phyloP scores from a whole-genome alignment of 2,888 invertebrate species.

The Eupeodes luniger region DNA sequence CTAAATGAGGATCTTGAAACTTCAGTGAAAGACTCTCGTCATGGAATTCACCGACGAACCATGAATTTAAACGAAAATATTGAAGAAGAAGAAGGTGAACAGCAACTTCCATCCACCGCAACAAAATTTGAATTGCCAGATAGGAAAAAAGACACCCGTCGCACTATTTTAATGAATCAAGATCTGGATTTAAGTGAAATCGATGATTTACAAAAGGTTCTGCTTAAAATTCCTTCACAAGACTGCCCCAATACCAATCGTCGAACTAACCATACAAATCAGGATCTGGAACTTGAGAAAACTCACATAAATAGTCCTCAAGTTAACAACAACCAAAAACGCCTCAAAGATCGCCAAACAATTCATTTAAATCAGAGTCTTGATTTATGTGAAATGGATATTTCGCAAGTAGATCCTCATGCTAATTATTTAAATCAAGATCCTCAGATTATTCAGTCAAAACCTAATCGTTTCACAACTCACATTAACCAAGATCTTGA shows the following conservation, averaged over 20 bases:
- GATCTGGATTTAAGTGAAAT: slow-evolving; percentile 5
- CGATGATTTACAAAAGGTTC: not conserved
- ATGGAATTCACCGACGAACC: not conserved
- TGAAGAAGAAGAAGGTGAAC: not conserved
- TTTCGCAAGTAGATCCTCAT: no score
- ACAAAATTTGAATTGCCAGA: not conserved
- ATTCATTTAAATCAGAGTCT: no score
- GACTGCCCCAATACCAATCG: not conserved
- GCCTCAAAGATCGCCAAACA: no score
- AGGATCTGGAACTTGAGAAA: not conserved
- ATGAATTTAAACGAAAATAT: slow-evolving; percentile 5
- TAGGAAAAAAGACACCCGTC: not conserved
- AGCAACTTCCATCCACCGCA: not conserved
- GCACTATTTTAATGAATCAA: not conserved
- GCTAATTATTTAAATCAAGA: not conserved
- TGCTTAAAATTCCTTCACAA: not conserved
- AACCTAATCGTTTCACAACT: not conserved
- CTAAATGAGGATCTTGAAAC: not conserved
- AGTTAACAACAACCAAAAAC: no score
- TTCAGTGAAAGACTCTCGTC: not conserved
- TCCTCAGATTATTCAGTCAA: not conserved
- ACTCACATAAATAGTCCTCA: no score
- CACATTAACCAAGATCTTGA: not conserved
- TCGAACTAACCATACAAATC: not conserved
- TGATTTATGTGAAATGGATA: no score